These are phyloP conservation scores for Myrmophylax atrothorax DNA, from an alignment of 2,113 vertebrate genomes.

Conservation along the genomic window DNA sequence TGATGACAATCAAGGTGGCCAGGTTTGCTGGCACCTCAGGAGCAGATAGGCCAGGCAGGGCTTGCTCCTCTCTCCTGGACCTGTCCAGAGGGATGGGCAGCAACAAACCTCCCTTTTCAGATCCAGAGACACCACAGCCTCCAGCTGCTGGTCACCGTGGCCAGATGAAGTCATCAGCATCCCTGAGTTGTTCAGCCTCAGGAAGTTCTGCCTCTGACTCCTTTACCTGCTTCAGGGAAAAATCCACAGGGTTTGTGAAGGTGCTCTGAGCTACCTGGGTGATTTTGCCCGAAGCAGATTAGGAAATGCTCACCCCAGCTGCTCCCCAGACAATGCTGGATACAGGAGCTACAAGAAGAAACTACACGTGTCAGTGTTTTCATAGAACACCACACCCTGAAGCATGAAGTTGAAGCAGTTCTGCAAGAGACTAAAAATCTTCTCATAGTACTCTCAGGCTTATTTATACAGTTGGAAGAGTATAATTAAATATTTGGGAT, in stretches of 20 bases:
- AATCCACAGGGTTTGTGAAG: background rate
- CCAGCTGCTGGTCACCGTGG: background rate
- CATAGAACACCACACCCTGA: background rate
- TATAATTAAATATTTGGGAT: background rate
- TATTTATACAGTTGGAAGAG: background rate
- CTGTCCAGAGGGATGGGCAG: background rate
- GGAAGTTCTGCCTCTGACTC: background rate
- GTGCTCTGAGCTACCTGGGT: background rate
- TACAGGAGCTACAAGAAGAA: background rate
- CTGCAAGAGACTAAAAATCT: background rate
- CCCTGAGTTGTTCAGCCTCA: background rate
- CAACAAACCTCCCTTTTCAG: background rate
- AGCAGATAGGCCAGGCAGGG: background rate
- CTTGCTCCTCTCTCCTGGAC: background rate
- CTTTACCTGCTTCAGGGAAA: background rate
- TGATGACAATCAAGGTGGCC: background rate
- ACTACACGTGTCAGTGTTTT: background rate
- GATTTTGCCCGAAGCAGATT: background rate
- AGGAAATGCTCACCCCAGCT: background rate
- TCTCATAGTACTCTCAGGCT: background rate
- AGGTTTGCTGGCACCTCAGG: background rate
- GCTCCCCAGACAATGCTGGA: background rate
- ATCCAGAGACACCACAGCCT: background rate
- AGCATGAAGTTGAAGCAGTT: background rate
- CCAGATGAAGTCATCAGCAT: background rate